A percentile compares a stretch with the other conserved stretches of the same genome.
Evolutionary conservation across 2,888 invertebrate genomes (phyloP).

Genomic region (Aleiodes leptofemur): DNA sequence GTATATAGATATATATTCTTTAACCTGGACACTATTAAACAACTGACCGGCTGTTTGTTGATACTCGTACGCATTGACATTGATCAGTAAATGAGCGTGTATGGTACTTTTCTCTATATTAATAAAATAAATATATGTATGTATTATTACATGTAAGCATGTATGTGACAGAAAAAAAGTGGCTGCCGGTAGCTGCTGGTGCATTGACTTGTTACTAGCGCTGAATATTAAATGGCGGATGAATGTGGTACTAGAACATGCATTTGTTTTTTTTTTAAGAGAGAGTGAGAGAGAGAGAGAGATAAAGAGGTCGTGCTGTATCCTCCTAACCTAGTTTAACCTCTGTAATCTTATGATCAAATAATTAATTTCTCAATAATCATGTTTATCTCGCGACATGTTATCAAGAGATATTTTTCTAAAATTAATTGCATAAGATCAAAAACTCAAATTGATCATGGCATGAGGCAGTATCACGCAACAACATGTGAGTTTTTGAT

Average conservation of each 20-base stretch:
- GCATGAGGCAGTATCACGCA: constrained; percentile 56
- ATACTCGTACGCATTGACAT: constrained; percentile 6
- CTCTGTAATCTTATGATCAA: background rate
- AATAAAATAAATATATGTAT: no score
- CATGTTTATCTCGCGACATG: background rate
- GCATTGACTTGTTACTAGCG: no score
- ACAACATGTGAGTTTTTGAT: constrained; percentile 60
- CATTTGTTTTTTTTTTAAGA: no score
- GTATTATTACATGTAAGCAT: no score
- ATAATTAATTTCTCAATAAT: background rate
- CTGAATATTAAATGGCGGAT: no score
- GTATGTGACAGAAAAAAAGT: no score
- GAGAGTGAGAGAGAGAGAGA: no score
- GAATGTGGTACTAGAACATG: no score
- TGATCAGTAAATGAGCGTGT: background rate
- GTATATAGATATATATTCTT: no score
- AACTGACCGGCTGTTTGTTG: constrained; percentile 16
- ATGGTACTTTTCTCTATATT: background rate
- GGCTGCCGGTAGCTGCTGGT: no score
- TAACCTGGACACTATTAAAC: background rate
- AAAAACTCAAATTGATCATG: constrained; percentile 30
- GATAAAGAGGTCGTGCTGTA: no score
- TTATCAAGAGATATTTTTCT: background rate
- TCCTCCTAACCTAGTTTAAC: background rate
- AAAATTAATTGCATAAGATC: background rate